These are phyloP conservation scores for Umimayanthus chanpuru DNA, from an alignment of 92 coral and sea anemone genomes.

Conservation along the genomic window DNA sequence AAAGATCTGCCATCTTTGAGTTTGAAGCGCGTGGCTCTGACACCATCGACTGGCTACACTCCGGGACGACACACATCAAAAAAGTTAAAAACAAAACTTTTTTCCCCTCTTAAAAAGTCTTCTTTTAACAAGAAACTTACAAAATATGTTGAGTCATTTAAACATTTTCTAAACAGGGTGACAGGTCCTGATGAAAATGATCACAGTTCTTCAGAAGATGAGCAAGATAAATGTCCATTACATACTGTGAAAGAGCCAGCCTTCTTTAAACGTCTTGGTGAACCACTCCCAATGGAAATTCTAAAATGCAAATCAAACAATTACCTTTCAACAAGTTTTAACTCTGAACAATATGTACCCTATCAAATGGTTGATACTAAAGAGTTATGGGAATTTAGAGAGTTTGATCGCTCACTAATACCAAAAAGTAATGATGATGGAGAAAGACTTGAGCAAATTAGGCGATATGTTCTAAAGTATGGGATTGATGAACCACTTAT, in stretches of 20 bases:
- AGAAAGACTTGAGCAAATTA: conserved; percentile 39
- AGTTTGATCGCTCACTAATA: conserved; percentile 41
- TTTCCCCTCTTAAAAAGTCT: not conserved
- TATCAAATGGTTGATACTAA: conserved; percentile 45
- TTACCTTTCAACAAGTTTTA: not conserved
- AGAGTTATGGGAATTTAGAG: conserved; percentile 44
- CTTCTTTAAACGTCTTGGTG: not conserved
- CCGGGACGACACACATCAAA: conserved; percentile 40
- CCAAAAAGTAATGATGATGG: conserved; percentile 41
- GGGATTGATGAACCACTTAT: conserved; percentile 44
- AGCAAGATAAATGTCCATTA: not conserved
- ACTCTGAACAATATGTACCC: not conserved
- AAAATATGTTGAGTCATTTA: conserved; percentile 36
- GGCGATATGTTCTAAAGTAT: conserved; percentile 34
- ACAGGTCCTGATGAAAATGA: not conserved
- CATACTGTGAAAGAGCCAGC: not conserved
- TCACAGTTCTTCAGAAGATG: conserved; percentile 1
- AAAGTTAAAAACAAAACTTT: conserved; percentile 1
- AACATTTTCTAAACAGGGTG: conserved; percentile 29
- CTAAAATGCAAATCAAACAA: conserved; percentile 10
- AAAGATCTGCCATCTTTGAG: not conserved
- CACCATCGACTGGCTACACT: conserved; percentile 23
- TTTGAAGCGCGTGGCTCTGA: not conserved
- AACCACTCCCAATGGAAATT: not conserved
- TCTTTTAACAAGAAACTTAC: not conserved